Evolutionary conservation across 2,888 invertebrate genomes (phyloP), one percentile per base, ranked within the genome.

Genomic region (Cataglyphis altisquamis): DNA sequence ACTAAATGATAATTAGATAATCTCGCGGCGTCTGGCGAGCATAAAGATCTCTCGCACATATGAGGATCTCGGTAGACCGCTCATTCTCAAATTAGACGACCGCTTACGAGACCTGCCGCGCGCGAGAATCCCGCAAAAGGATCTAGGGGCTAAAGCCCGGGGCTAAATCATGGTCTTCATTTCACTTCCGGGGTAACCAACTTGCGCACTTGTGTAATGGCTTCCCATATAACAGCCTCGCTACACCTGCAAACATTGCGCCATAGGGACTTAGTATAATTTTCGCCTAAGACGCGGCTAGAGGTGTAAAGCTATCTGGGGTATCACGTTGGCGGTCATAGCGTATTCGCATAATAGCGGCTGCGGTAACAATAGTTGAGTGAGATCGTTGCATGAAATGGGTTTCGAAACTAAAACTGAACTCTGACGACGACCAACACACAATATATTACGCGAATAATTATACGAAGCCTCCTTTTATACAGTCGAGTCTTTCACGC

Each of bases 61-160:
- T 9, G 45, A 80, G 60, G 36, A 41, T 36, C 77, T 57, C 57
- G 57, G 68, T 68, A 57, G 57, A 72, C 72, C 72, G 72, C 72
- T 80, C 72, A 45, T 78, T 57, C 70, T 70, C 78, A 36, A 80
- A 80, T 78, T 78, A 78, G 60, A 45, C 78, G 78, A 48, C 78
- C 72, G 60, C 48, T 60, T 45, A 45, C 36, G 36, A n/a, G 36
- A n/a, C 18, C 41, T 21, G 21, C 29, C 10, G 57, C 21, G 41
- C 78, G 18, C 78, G 60, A 72, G 60, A 62, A 45, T 60, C 21
- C n/a, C 72, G 25, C n/a, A 60, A 12, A 48, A 72, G 36, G 39
- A 70, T 45, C 57, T 21, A 29, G 15, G 78, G 45, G 57, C 36
- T 45, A 32, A 32, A 72, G 72, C 60, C 36, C 25, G 25, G 60